Evolutionary conservation across 2,113 vertebrate species (phyloP).

Genomic region (Ramphastos sulfuratus): DNA sequence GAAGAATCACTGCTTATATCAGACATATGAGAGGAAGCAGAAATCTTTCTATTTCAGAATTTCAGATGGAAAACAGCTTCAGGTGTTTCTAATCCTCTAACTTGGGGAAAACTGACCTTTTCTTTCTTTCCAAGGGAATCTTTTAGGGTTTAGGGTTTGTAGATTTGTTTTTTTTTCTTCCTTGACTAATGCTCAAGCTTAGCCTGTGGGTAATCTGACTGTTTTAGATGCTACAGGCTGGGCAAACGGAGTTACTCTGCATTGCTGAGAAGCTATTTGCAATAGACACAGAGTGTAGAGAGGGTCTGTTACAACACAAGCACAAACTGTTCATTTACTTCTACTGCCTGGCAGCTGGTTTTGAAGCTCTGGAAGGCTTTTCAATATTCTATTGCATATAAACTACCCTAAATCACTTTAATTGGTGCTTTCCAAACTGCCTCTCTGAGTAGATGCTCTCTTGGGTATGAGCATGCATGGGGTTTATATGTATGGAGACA

Average conservation of each 20-base stretch:
- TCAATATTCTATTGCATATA: background rate
- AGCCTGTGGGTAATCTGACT: background rate
- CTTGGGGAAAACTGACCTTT: background rate
- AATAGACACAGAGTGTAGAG: background rate
- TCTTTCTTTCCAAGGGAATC: background rate
- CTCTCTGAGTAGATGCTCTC: background rate
- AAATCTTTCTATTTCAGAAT: background rate
- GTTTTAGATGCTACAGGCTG: background rate
- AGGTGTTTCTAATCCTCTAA: background rate
- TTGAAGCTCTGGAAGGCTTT: background rate
- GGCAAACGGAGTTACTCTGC: background rate
- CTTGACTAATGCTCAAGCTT: background rate
- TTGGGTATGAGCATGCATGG: background rate
- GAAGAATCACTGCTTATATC: background rate
- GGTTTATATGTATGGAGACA: background rate
- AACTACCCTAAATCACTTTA: background rate
- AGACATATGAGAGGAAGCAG: background rate
- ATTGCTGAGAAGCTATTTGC: background rate
- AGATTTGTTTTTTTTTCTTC: background rate
- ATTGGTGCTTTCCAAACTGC: background rate
- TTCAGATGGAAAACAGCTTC: background rate
- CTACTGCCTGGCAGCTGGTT: background rate
- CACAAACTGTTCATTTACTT: background rate
- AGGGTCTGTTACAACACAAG: background rate
- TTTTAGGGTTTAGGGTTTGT: background rate